Evolutionary conservation across 2,888 invertebrate genomes (phyloP), one percentile per base, ranked within the genome.

Genomic region (Oscheius sp.): DNA sequence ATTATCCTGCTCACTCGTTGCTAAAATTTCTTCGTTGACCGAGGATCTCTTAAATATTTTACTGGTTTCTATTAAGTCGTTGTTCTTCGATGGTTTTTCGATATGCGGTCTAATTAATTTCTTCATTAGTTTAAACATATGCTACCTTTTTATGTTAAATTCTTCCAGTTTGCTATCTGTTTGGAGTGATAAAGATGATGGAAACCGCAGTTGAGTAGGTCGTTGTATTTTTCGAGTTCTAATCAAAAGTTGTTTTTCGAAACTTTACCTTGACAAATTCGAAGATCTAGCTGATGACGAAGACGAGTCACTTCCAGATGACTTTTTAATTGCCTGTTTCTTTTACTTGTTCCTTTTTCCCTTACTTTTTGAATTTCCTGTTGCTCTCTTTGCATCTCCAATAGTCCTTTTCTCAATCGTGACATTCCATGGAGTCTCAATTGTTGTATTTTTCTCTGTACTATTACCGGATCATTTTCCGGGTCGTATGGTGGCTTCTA

Each of bases 101-200:
- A n/a, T n/a, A n/a, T n/a, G n/a, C n/a, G n/a, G n/a, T n/a, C n/a
- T n/a, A n/a, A n/a, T n/a, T n/a, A n/a, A n/a, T n/a, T 47, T 20
- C 26, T 45, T 45, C 20, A 24, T 14, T 12, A 30, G 14, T 14
- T 28, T n/a, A 30, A n/a, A 8, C 24, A 20, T 17, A 6, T 9
- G 6, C 14, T 50, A 50, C 54, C 54, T 14, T n/a, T 54, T 54
- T 17, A 54, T 54, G 20, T 54, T 54, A n/a, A 54, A 54, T 6
- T 54, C 54, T 5, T 54, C 54, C 6, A 54, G 33, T 33, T 54
- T 54, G 32, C 54, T 54, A 17, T 54, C 54, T 17, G 54, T 54
- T 32, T 36, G 54, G 17, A 54, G 33, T 33, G 54, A 20, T 1
- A 2, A 20, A 6, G 54, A 32, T n/a, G 54, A 54, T 5, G 54